phyloP scores from a whole-genome alignment of 2,113 vertebrate genomes.

The Cyphomyrus plagiostoma region DNA sequence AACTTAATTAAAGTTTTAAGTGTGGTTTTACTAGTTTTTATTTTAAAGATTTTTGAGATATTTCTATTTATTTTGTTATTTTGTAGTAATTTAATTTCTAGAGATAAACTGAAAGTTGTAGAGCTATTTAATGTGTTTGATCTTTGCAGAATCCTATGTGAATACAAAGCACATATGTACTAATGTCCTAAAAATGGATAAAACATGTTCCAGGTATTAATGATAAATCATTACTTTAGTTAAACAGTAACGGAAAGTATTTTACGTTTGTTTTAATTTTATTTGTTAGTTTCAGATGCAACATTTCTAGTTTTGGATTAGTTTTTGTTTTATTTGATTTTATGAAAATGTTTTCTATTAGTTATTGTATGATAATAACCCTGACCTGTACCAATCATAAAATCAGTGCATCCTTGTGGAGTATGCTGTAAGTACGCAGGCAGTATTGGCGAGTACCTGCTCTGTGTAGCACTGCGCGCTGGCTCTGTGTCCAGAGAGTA shows the following conservation, averaged over 20 bases:
- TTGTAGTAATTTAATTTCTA: neutral
- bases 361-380: neutral
- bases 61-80: neutral
- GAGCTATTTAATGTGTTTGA: neutral
- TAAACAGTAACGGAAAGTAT: neutral
- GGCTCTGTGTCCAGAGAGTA: slow-evolving; percentile 38
- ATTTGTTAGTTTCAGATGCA: neutral
- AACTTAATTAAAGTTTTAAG: neutral
- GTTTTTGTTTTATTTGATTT: neutral
- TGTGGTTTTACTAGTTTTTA: neutral
- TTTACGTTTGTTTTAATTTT: neutral
- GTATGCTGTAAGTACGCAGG: neutral
- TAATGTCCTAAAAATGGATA: neutral
- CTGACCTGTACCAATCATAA: neutral
- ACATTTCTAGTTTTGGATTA: neutral
- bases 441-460: slow-evolving; percentile 25
- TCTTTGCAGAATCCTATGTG: neutral
- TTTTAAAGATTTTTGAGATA: neutral
- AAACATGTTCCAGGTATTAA: neutral
- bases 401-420: neutral
- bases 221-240: neutral
- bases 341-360: neutral
- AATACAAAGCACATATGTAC: neutral
- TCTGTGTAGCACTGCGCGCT: neutral
- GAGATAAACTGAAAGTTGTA: neutral